These are phyloP conservation scores for Cottoperca gobio DNA, from an alignment of 2,797 vertebrate genomes.

Conservation along the genomic window DNA sequence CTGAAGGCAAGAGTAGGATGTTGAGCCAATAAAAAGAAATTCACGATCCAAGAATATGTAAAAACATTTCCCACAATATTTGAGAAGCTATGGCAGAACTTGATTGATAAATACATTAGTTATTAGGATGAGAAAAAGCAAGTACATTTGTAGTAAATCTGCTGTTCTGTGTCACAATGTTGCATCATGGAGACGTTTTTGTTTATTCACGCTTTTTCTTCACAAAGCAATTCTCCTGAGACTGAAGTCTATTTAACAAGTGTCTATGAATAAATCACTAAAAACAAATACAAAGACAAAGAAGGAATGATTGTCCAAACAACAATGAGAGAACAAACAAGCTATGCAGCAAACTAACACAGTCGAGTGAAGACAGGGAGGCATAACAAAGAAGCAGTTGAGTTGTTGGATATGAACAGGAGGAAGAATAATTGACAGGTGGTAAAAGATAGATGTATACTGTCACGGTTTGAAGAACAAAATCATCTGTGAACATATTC, in stretches of 20 bases:
- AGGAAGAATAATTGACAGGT: not conserved
- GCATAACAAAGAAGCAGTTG: not conserved
- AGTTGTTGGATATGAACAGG: conserved; percentile 5
- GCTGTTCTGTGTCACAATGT: conserved; percentile 33
- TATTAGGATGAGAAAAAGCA: not conserved
- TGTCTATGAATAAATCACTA: conserved; percentile 61
- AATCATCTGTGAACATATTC: not conserved
- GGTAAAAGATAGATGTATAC: not conserved
- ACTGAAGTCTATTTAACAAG: conserved; percentile 35
- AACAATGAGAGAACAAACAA: conserved; percentile 35
- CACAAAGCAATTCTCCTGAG: conserved; percentile 23
- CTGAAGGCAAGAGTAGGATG: conserved; percentile 14
- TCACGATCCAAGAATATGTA: not conserved
- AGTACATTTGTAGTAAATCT: not conserved
- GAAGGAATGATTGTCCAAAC: conserved; percentile 24
- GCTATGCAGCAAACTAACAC: conserved; percentile 8
- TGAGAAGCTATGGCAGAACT: not conserved
- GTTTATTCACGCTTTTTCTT: conserved; percentile 34
- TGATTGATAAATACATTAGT: not conserved
- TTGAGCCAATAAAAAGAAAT: conserved; percentile 9
- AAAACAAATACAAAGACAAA: conserved; percentile 32
- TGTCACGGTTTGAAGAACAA: not conserved
- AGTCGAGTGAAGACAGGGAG: conserved; percentile 10
- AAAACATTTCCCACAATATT: not conserved
- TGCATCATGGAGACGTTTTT: conserved; percentile 50